Evolutionary conservation across 2,888 invertebrate genomes (phyloP).

Genomic region (Eupeodes latifasciatus): DNA sequence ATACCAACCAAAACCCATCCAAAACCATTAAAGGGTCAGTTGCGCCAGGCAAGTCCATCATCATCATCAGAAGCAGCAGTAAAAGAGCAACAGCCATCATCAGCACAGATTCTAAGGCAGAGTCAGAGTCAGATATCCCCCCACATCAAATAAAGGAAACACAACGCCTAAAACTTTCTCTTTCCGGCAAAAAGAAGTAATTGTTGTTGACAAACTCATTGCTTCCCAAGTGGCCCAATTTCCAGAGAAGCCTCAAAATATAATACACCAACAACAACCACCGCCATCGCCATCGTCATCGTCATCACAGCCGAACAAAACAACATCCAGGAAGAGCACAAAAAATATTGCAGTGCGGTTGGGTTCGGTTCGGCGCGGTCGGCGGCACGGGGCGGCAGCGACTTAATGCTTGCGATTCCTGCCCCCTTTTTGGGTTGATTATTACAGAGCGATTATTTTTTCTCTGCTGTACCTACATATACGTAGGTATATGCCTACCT

Average conservation of each 20-base stretch:
- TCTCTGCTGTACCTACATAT: neutral
- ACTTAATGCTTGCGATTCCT: conserved; percentile 36
- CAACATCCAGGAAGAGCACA: neutral
- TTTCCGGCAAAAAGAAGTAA: conserved; percentile 56
- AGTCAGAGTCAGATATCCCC: no score
- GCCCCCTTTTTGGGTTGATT: conserved; percentile 52
- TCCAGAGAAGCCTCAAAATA: conserved; percentile 37
- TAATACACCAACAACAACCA: conserved; percentile 2
- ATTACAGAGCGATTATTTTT: conserved; percentile 62
- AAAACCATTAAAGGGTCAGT: conserved; percentile 71
- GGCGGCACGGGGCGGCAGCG: neutral
- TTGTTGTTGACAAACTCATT: conserved; percentile 71
- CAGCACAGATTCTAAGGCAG: neutral
- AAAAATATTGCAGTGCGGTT: neutral
- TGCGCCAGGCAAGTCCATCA: conserved; percentile 70
- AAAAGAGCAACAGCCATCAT: neutral
- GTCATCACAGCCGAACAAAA: neutral
- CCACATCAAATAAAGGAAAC: conserved; percentile 45
- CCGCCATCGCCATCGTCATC: neutral
- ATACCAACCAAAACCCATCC: neutral
- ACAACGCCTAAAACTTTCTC: conserved; percentile 65
- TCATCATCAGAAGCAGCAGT: conserved; percentile 33
- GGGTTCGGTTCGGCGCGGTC: no score
- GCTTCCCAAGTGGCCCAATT: conserved; percentile 72
- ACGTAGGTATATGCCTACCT: no score